Base-by-base conservation (phyloP, 1,140 invertebrate species). In the Drosophila nigromelanica region DNA sequence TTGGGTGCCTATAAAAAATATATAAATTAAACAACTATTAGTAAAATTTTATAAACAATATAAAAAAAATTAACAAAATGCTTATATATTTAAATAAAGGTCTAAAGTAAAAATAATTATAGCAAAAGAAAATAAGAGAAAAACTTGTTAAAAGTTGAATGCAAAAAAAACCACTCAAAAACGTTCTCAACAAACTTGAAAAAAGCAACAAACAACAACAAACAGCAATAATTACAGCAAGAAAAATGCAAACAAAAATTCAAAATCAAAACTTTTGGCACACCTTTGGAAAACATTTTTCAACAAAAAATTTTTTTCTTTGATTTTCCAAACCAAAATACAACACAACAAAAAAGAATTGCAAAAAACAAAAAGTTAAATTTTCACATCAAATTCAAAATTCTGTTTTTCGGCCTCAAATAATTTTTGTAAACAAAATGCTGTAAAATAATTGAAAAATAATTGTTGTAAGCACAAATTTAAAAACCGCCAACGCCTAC, bases 201-300 rank as follows among this genome's bases (percentile, higher is more conserved):
- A 48, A 67, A 74, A 72, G 55, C 67, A 82, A 73, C 67, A 68
- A 76, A 42, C 47, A 56, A 73, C 40, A 54, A 73, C 43, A 73
- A 54, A 27, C 62, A 69, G 21, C 51, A 73, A 60, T 24, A 58
- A 60, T 63, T 62, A 66, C 59, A 72, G 33, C 76, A 86, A 45
- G 63, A 37, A 40, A 63, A 35, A n/a, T 73, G 71, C 50, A 63
- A 76, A 69, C 55, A 63, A 51, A 66, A 75, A 81, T 79, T 80
- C 69, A 70, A 89, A 89, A 78, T 86, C 77, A 33, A 78, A 85
- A 78, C 76, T 87, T 89, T 90, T 85, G 90, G 90, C 89, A 91
- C 89, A 90, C 90, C 80, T 91, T 91, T 91, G 82, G 82, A 91
- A 91, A 91, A 89, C 90, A 73, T 91, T 91, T 91, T 91, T 91